Evolutionary conservation across 2,888 invertebrate genomes (phyloP).

Genomic region (Tetragonisca angustula): DNA sequence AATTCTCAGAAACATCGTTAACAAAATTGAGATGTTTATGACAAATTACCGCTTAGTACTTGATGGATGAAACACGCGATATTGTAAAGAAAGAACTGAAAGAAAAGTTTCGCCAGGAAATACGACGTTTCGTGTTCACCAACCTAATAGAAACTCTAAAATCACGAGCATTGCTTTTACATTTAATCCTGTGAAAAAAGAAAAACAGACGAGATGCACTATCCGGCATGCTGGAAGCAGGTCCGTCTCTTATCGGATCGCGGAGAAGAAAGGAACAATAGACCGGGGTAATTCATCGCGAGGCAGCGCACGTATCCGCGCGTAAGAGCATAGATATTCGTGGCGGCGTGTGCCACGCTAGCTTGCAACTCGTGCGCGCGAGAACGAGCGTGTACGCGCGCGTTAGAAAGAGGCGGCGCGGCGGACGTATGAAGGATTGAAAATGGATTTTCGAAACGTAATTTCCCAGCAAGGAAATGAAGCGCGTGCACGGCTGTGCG

Average conservation of each 20-base stretch:
- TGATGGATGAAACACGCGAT: too few species aligned
- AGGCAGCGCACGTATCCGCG: constrained; percentile 45
- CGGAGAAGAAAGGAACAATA: constrained; percentile 38
- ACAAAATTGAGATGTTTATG: too few species aligned
- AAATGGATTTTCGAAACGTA: constrained; percentile 76
- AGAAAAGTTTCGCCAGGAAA: too few species aligned
- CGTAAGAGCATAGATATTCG: constrained; percentile 50
- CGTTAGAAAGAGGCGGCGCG: constrained; percentile 48
- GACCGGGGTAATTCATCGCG: constrained; percentile 36
- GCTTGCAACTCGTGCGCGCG: constrained; percentile 57
- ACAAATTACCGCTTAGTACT: too few species aligned
- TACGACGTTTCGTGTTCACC: too few species aligned
- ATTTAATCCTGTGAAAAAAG: not conserved
- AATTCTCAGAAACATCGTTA: too few species aligned
- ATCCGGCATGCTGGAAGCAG: not conserved
- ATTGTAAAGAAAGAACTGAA: too few species aligned
- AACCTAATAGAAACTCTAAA: not conserved
- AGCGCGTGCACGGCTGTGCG: constrained; percentile 65
- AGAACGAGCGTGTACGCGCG: constrained; percentile 38
- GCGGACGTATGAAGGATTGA: constrained; percentile 68
- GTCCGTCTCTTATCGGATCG: constrained; percentile 4
- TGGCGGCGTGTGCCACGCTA: constrained; percentile 35
- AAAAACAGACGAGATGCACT: not conserved
- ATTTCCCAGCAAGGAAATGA: constrained; percentile 77
- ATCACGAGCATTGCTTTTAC: not conserved